Evolutionary conservation across 2,113 vertebrate genomes (phyloP).

Genomic region (Leptocoma aspasia): DNA sequence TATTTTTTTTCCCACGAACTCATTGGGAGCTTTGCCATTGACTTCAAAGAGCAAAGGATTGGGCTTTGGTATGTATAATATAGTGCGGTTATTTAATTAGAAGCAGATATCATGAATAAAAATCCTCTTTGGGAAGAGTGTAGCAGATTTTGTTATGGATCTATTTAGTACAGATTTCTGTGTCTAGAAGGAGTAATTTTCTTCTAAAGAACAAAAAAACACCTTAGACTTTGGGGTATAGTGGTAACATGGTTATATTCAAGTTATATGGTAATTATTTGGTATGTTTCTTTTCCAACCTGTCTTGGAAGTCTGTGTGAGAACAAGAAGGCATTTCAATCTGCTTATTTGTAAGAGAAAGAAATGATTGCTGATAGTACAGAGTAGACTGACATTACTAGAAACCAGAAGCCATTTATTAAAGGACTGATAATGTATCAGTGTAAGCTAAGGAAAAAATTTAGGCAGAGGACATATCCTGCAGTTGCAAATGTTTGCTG

Average conservation of each 20-base stretch:
- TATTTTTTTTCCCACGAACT: neutral
- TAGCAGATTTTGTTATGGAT: neutral
- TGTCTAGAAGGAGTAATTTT: neutral
- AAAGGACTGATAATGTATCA: neutral
- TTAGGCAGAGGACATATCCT: neutral
- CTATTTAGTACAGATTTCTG: neutral
- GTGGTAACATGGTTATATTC: neutral
- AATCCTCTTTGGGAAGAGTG: neutral
- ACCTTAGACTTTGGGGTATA: neutral
- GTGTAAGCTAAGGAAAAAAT: neutral
- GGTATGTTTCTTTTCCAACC: neutral
- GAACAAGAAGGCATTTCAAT: neutral
- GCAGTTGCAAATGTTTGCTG: neutral
- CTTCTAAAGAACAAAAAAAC: neutral
- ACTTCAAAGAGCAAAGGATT: neutral
- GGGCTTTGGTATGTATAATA: neutral
- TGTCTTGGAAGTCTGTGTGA: neutral
- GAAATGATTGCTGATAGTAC: neutral
- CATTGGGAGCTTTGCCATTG: slow-evolving; percentile 12
- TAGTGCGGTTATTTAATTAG: slow-evolving; percentile 31
- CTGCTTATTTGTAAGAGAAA: neutral
- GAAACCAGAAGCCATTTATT: neutral
- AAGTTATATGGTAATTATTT: neutral
- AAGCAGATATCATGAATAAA: slow-evolving; percentile 21
- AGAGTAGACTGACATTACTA: neutral